Conservation (phyloP, 2,888 invertebrate genomes). For the Calliphora vomitoria region DNA sequence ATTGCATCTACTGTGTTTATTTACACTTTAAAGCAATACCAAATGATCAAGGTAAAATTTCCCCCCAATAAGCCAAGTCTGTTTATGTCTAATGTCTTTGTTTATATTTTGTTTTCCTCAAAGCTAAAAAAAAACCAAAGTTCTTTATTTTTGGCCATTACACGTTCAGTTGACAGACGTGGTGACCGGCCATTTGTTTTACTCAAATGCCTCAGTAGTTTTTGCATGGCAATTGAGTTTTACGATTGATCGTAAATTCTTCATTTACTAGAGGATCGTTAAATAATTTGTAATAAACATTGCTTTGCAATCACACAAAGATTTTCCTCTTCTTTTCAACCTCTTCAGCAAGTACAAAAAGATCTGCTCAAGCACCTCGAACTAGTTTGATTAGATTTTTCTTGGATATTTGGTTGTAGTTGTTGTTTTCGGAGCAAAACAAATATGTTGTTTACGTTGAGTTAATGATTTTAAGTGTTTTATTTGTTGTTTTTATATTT, state of each 20-base stretch:
- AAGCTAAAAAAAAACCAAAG: background rate
- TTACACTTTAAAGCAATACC: too few relatives aligned
- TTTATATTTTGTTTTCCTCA: slow-evolving; percentile 1
- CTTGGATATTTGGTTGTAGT: slow-evolving; percentile 37
- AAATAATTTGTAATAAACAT: slow-evolving; percentile 75
- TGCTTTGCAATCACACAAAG: slow-evolving; percentile 10
- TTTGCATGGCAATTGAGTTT: slow-evolving; percentile 81
- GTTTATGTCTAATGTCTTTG: background rate
- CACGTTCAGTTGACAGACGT: slow-evolving; percentile 35
- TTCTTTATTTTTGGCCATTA: slow-evolving; percentile 2
- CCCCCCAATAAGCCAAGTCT: background rate
- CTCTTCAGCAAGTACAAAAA: background rate
- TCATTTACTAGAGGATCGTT: slow-evolving; percentile 75
- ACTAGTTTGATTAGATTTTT: slow-evolving; percentile 7
- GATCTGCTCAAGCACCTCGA: slow-evolving; percentile 22
- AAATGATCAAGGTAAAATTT: background rate
- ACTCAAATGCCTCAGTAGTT: slow-evolving; percentile 64
- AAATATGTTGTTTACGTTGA: slow-evolving; percentile 48
- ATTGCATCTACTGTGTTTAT: too few relatives aligned
- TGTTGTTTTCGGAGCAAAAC: background rate
- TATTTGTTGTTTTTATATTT: background rate
- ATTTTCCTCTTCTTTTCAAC: slow-evolving; percentile 35
- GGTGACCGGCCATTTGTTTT: slow-evolving; percentile 53
- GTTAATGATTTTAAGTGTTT: slow-evolving; percentile 59
- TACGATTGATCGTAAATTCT: slow-evolving; percentile 83